A percentile compares a stretch with the other conserved stretches of the same genome.
Evolutionary conservation across 2,888 invertebrate species (phyloP).

Genomic region (Chrysomela aeneicollis): DNA sequence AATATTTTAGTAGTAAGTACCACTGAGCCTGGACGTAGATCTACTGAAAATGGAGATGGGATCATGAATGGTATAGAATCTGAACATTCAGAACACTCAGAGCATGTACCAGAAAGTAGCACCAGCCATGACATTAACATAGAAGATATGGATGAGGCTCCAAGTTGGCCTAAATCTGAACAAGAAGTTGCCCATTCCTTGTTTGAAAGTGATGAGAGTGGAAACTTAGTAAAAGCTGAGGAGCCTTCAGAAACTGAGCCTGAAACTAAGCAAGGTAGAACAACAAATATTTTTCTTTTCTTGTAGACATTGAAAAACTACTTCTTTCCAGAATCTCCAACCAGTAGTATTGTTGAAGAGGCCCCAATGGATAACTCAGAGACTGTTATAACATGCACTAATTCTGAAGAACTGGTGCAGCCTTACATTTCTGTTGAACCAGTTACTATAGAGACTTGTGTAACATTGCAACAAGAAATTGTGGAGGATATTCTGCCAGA

Average conservation of each 20-base stretch:
- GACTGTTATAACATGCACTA: slow-evolving; percentile 39
- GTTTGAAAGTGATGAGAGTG: slow-evolving; percentile 36
- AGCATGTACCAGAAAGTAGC: slow-evolving; percentile 63
- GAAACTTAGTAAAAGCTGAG: slow-evolving; percentile 31
- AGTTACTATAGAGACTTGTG: slow-evolving; percentile 30
- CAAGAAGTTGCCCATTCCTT: slow-evolving; percentile 27
- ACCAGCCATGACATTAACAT: slow-evolving; percentile 65
- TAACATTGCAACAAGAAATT: slow-evolving; percentile 24
- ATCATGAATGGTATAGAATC: slow-evolving; percentile 70
- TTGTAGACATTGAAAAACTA: neutral
- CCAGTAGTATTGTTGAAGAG: slow-evolving; percentile 30
- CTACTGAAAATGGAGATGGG: slow-evolving; percentile 74
- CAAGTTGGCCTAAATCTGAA: slow-evolving; percentile 46
- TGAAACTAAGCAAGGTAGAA: slow-evolving; percentile 32
- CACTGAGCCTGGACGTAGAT: slow-evolving; percentile 72
- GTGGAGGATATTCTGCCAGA: slow-evolving; percentile 21
- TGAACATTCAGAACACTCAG: slow-evolving; percentile 54
- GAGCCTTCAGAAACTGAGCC: slow-evolving; percentile 21
- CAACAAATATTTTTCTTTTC: neutral
- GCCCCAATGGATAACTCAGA: slow-evolving; percentile 29
- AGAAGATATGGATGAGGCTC: slow-evolving; percentile 67
- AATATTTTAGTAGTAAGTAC: slow-evolving; percentile 88
- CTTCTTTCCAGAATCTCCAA: slow-evolving; percentile 28
- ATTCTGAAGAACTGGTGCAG: slow-evolving; percentile 39
- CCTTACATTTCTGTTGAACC: slow-evolving; percentile 49